These are phyloP conservation scores for Ophioderma brevispina DNA, from an alignment of 35 echinoderm and acorn worm genomes.

Conservation along the genomic window DNA sequence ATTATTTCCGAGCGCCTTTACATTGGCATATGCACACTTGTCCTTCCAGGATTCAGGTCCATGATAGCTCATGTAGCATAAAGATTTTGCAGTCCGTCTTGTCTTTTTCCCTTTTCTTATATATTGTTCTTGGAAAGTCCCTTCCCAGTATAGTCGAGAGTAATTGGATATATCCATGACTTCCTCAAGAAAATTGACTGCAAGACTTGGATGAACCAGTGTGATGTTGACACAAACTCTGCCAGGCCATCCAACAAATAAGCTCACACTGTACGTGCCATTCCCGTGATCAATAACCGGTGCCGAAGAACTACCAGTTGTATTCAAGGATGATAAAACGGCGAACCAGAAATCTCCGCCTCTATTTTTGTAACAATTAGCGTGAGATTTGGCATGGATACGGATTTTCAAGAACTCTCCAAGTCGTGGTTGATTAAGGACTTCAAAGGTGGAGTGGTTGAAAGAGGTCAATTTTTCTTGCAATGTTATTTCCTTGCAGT, in stretches of 20 bases:
- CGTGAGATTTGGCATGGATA: no score
- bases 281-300: slow-evolving; percentile 32
- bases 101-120: neutral
- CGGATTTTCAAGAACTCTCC: no score
- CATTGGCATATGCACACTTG: neutral
- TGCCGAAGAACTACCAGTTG: slow-evolving; percentile 4
- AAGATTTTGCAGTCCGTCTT: neutral
- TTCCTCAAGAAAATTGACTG: neutral
- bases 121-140: neutral
- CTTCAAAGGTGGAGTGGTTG: no score
- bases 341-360: slow-evolving; percentile 47
- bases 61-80: neutral
- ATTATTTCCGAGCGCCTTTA: neutral
- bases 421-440: no score
- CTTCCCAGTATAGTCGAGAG: neutral
- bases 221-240: slow-evolving; percentile 19
- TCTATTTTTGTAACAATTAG: no score
- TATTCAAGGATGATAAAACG: neutral
- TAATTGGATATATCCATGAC: neutral
- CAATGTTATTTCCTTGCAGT: no score
- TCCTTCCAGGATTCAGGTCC: neutral
- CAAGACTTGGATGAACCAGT: slow-evolving; percentile 2
- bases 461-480: no score
- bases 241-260: slow-evolving; percentile 31
- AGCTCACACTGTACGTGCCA: slow-evolving; percentile 38